Conservation (phyloP, 2,797 vertebrate genomes). For the Enteromius mattozi region DNA sequence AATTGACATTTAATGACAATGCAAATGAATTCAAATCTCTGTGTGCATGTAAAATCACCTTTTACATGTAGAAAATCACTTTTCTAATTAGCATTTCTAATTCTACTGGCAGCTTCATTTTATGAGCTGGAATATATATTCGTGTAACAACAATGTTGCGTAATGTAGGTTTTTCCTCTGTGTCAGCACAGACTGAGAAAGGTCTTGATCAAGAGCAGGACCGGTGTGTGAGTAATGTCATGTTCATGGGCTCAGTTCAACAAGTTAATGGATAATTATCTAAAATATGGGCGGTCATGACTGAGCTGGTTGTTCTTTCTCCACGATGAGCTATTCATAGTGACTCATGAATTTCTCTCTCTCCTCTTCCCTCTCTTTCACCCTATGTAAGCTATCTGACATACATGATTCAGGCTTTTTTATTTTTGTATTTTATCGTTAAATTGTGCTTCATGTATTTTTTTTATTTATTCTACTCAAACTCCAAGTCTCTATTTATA, state of each 20-base stretch:
- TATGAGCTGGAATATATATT: neutral
- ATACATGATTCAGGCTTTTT: neutral
- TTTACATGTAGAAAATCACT: neutral
- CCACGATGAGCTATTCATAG: slow-evolving; percentile 14
- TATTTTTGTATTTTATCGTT: neutral
- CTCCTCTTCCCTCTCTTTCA: neutral
- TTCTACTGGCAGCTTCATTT: neutral
- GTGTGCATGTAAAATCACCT: too few species aligned
- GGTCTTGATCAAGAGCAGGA: slow-evolving; percentile 3
- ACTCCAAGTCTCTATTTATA: neutral
- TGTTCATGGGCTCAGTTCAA: slow-evolving; percentile 30
- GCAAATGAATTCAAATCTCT: neutral
- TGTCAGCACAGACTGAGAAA: neutral
- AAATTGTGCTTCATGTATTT: neutral
- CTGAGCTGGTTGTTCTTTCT: slow-evolving; percentile 27
- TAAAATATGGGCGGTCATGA: slow-evolving; percentile 26
- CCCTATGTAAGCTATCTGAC: neutral
- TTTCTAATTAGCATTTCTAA: neutral
- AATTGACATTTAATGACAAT: neutral
- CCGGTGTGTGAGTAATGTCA: slow-evolving; percentile 16
- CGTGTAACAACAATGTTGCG: neutral
- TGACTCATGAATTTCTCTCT: slow-evolving; percentile 44
- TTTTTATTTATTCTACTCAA: neutral
- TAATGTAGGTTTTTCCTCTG: neutral
- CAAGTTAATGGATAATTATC: slow-evolving; percentile 32